phyloP scores from a whole-genome alignment of 2,888 invertebrate genomes.

The Archips xylosteana region DNA sequence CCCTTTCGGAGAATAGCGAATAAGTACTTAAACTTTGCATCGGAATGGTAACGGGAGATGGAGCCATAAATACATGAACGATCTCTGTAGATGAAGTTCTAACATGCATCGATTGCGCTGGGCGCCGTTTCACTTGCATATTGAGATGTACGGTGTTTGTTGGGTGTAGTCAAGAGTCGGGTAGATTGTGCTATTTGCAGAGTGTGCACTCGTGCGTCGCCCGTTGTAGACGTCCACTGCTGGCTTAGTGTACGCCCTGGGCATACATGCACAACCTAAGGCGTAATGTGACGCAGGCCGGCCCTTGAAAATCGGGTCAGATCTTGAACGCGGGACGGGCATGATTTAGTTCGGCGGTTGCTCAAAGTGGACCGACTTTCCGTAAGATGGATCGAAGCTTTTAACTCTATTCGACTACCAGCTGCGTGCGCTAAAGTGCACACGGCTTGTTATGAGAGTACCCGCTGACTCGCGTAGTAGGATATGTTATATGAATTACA shows the following conservation, averaged over 20 bases:
- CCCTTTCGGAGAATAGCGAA: conserved; percentile 71
- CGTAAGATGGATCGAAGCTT: conserved; percentile 80
- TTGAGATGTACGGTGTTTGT: conserved; percentile 32
- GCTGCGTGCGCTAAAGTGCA: conserved; percentile 66
- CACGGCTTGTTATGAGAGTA: conserved; percentile 63
- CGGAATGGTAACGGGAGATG: conserved; percentile 46
- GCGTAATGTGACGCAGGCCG: conserved; percentile 59
- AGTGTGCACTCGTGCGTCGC: conserved; percentile 17
- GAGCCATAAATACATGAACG: conserved; percentile 33
- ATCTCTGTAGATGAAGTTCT: conserved; percentile 30
- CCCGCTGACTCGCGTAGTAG: conserved; percentile 53
- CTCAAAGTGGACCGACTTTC: conserved; percentile 75
- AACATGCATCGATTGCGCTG: conserved; percentile 37
- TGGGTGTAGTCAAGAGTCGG: conserved; percentile 23
- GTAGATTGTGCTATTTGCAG: conserved; percentile 31
- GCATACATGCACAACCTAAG: conserved; percentile 42
- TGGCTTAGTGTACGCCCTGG: conserved; percentile 18
- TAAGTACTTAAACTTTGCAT: conserved; percentile 64
- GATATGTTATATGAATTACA: conserved; percentile 62
- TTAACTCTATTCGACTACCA: conserved; percentile 75
- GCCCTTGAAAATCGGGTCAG: conserved; percentile 73
- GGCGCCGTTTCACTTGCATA: conserved; percentile 27
- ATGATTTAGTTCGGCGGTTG: conserved; percentile 75
- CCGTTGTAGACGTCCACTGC: conserved; percentile 27
- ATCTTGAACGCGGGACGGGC: conserved; percentile 61